Evolutionary conservation across 1,140 invertebrate species (phyloP).

Genomic region (Pentalonia nigronervosa): DNA sequence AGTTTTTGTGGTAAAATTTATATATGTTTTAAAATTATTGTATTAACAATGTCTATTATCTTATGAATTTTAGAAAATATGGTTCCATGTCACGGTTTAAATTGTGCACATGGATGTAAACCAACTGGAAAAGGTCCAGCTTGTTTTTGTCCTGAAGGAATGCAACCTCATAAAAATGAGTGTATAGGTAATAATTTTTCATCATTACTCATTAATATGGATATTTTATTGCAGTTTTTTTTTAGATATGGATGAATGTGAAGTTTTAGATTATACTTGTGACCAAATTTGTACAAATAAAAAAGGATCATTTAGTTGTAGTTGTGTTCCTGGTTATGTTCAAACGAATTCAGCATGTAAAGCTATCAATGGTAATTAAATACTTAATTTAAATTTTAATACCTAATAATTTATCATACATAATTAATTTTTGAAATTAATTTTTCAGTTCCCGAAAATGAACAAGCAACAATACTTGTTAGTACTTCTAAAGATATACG

Average conservation of each 20-base stretch:
- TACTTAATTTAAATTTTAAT: not conserved
- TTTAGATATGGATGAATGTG: slow-evolving; percentile 78
- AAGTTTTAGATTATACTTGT: slow-evolving; percentile 73
- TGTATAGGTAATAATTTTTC: slow-evolving; percentile 68
- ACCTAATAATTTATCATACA: slow-evolving; percentile 29
- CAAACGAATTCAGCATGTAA: slow-evolving; percentile 68
- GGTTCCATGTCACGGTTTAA: slow-evolving; percentile 67
- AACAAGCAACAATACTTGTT: slow-evolving; percentile 67
- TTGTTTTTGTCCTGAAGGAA: slow-evolving; percentile 79
- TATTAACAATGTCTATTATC: not conserved
- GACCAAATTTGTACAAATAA: slow-evolving; percentile 81
- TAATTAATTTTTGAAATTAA: slow-evolving; percentile 52
- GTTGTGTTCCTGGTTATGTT: slow-evolving; percentile 78
- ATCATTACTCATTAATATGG: no score
- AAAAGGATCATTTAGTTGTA: slow-evolving; percentile 75
- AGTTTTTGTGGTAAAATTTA: slow-evolving; percentile 66
- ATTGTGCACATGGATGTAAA: slow-evolving; percentile 74
- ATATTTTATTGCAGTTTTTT: slow-evolving; percentile 58
- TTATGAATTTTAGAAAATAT: slow-evolving; percentile 66
- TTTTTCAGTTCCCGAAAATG: slow-evolving; percentile 66
- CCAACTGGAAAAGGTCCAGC: slow-evolving; percentile 72
- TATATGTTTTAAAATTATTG: not conserved
- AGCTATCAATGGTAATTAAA: slow-evolving; percentile 73
- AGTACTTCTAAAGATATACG: slow-evolving; percentile 68
- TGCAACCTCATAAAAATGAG: slow-evolving; percentile 71